Conservation (phyloP, 2,888 invertebrate species). For the Crossocerus cetratus region DNA sequence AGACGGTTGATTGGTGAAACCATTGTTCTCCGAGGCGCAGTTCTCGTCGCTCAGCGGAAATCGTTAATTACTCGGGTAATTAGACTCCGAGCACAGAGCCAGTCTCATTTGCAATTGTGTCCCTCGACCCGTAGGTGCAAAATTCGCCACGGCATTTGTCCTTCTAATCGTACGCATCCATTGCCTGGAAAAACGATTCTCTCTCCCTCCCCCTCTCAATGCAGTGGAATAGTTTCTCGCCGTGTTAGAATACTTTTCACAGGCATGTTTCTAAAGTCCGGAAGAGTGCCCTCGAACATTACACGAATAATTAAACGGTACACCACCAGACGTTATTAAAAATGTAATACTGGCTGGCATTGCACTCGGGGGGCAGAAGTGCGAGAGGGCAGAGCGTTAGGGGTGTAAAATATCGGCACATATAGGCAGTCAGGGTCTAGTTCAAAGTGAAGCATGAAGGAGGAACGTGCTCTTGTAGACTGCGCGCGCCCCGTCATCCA, state of each 20-base stretch:
- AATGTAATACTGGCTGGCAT: neutral
- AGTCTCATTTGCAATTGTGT: constrained; percentile 40
- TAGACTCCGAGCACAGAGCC: constrained; percentile 29
- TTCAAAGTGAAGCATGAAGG: constrained; percentile 51
- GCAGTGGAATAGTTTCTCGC: too few relatives aligned
- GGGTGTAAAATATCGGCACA: constrained; percentile 16
- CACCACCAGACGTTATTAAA: neutral
- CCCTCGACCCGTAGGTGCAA: constrained; percentile 18
- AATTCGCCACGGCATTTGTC: constrained; percentile 27
- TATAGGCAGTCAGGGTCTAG: constrained; percentile 20
- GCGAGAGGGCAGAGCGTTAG: constrained; percentile 15
- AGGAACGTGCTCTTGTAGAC: constrained; percentile 48
- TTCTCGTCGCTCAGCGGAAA: constrained; percentile 49
- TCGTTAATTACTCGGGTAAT: constrained; percentile 57
- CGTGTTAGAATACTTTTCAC: too few relatives aligned
- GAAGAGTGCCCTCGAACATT: too few relatives aligned
- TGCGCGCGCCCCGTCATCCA: constrained; percentile 71
- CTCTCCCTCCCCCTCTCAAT: too few relatives aligned
- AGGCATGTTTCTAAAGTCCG: too few relatives aligned
- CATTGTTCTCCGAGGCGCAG: constrained; percentile 47
- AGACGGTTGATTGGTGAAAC: constrained; percentile 49
- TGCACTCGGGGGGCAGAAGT: neutral
- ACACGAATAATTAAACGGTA: too few relatives aligned
- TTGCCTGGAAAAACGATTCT: too few relatives aligned
- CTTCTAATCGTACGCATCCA: neutral